Conservation (phyloP, 2,797 vertebrate genomes). For the Holocentrus rufus region DNA sequence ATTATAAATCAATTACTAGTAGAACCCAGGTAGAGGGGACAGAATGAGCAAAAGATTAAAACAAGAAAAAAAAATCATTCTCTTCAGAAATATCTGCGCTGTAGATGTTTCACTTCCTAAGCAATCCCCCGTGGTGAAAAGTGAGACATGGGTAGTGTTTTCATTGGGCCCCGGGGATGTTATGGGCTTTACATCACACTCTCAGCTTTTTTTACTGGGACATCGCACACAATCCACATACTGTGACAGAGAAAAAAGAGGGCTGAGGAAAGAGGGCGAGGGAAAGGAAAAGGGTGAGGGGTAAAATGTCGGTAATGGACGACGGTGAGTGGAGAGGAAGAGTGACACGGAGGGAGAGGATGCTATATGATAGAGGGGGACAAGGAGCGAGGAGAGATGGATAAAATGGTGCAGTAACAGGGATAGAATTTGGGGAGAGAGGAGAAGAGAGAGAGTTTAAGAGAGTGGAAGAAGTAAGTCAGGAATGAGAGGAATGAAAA, state of each 20-base stretch:
- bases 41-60: neutral
- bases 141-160: slow-evolving; percentile 41
- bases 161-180: slow-evolving; percentile 66
- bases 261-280: neutral
- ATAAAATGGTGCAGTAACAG: neutral
- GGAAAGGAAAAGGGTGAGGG: neutral
- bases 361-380: neutral
- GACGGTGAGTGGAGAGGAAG: slow-evolving; percentile 18
- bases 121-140: slow-evolving; percentile 12
- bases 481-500: neutral
- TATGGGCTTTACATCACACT: slow-evolving; percentile 53
- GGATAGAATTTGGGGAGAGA: neutral
- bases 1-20: neutral
- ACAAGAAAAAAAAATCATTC: slow-evolving; percentile 26
- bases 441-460: neutral
- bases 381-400: neutral
- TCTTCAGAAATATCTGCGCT: slow-evolving; percentile 38
- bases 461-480: neutral
- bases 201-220: slow-evolving; percentile 37
- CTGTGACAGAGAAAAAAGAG: slow-evolving; percentile 16
- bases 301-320: slow-evolving; percentile 23
- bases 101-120: slow-evolving; percentile 33
- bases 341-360: neutral
- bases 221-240: slow-evolving; percentile 20
- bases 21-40: neutral